Percentiles rank a stretch among this genome's conserved stretches.
These are phyloP conservation scores for Melinaea marsaeus DNA, from an alignment of 2,888 invertebrate species.

Conservation along the genomic window DNA sequence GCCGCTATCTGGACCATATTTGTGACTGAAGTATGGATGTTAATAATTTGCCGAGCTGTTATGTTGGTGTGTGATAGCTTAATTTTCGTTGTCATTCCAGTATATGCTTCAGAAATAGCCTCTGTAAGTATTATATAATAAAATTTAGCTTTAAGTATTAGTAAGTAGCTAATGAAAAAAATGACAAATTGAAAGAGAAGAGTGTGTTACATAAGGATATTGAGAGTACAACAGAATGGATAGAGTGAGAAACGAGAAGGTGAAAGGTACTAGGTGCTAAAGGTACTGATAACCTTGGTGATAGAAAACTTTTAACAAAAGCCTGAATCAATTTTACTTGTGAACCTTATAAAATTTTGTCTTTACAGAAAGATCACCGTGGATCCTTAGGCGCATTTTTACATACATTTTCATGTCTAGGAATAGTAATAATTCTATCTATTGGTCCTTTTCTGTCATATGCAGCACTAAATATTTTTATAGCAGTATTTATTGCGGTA, in stretches of 20 bases:
- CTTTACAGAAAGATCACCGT: conserved; percentile 58
- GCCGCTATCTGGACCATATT: conserved; percentile 42
- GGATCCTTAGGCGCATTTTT: conserved; percentile 57
- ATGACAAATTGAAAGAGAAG: no score
- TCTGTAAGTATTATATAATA: conserved; percentile 37
- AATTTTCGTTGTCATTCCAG: no score
- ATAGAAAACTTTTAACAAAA: no score
- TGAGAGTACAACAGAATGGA: no score
- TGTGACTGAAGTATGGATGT: conserved; percentile 46
- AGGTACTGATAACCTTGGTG: no score
- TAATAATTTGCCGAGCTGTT: conserved; percentile 41
- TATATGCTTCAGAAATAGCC: no score
- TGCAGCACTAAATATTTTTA: conserved; percentile 42
- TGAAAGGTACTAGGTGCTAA: no score
- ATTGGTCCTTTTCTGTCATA: conserved; percentile 58
- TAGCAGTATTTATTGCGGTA: conserved; percentile 34
- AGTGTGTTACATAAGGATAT: no score
- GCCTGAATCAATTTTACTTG: no score
- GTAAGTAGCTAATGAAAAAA: no score
- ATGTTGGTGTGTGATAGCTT: conserved; percentile 12
- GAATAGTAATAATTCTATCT: conserved; percentile 51
- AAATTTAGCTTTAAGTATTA: no score
- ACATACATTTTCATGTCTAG: conserved; percentile 55
- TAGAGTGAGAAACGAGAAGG: no score
- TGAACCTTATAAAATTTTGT: neutral